These are phyloP conservation scores for Allolobophora icterica DNA, from an alignment of 2,888 invertebrate species.

Conservation along the genomic window DNA sequence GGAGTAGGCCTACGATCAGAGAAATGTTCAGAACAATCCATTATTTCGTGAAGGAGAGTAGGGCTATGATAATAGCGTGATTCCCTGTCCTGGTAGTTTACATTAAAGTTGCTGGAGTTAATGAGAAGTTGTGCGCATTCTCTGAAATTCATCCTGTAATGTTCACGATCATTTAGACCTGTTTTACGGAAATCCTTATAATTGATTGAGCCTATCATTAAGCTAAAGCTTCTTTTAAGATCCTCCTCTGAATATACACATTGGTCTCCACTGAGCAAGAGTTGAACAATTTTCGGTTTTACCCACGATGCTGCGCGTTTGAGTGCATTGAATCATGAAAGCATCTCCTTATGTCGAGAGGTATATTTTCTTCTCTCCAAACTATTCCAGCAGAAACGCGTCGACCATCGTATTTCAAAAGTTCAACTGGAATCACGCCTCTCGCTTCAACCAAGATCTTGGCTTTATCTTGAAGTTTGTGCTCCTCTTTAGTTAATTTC, in stretches of 20 bases:
- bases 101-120: not conserved
- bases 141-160: no score
- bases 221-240: not conserved
- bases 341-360: not conserved
- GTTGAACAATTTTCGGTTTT: not conserved
- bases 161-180: no score
- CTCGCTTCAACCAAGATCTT: not conserved
- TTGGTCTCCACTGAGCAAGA: not conserved
- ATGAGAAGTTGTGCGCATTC: not conserved
- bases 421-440: not conserved
- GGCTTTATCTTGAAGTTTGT: not conserved
- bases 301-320: not conserved
- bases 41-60: not conserved
- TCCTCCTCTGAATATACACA: not conserved
- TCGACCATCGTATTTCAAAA: not conserved
- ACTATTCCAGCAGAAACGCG: not conserved
- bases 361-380: not conserved
- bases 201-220: not conserved
- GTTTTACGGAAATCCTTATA: no score
- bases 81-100: not conserved
- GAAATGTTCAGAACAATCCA: not conserved
- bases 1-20: no score
- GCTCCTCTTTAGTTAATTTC: no score
- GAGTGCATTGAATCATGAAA: not conserved
- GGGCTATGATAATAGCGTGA: no score